Evolutionary conservation across 2,113 vertebrate species (phyloP), one percentile per base, ranked within the genome.

Genomic region (Nestor notabilis): DNA sequence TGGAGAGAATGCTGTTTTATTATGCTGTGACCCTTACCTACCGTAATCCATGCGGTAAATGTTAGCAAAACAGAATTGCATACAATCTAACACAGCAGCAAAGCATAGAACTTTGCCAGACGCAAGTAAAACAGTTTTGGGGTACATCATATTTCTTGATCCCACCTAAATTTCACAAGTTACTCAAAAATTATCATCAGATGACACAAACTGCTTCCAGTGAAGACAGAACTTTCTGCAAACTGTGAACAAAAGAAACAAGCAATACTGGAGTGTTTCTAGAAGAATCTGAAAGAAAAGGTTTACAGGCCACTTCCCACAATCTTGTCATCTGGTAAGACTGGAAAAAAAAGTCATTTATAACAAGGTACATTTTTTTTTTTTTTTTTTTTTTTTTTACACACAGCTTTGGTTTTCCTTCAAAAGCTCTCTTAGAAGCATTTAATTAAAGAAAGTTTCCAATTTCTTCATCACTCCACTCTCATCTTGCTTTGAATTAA

Each of bases 361-460:
- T 46, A 75, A 71, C 6, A 47, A 68, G 13, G 17, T 19, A 19
- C 41, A 28, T 2, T 24, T 10, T 29, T 12, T 13, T 9, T 14
- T 44, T 31, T 43, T n/a, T 18, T 0, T 7, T 13, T 9, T 14
- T 44, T 31, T 43, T n/a, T 18, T 0, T 7, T 23, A 13, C 7
- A 31, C 5, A 28, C 17, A 52, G 5, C 18, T 60, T 16, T 5
- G 3, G 10, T 86, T 61, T 83, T 77, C 27, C 24, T 70, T 89
- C 29, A 74, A 84, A 92, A 19, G 31, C 4, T 52, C 31, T 44
- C 16, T 60, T 29, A 35, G 11, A 84, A 82, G 35, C 16, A 21
- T 71, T 81, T 46, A 20, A 60, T 23, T 20, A 69, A 37, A 61
- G 7, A 17, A 53, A 53, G 13, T 55, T 58, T 58, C 43, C 39